Base-by-base conservation (phyloP, 2,113 vertebrate genomes). In the Cyprinus carpio region DNA sequence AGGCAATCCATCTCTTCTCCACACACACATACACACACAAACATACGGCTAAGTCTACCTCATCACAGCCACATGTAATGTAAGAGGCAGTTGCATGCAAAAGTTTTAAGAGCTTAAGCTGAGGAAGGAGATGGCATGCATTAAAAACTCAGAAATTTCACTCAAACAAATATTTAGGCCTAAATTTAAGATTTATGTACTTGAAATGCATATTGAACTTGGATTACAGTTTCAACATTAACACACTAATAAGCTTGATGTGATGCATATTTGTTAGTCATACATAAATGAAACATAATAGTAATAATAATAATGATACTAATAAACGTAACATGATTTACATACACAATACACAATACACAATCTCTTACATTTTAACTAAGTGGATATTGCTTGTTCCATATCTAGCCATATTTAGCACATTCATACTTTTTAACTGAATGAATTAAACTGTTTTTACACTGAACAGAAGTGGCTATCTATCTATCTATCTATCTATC, bases 1-100 rank as follows among this genome's bases (percentile, higher is more conserved):
- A 78, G 71, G 85, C 79, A 85, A 89, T 87, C 85, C 83, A 88
- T 88, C 85, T 86, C 91, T 91, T 93, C 82, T 92, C 89, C 72
- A 56, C 67, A 83, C 82, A 82, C 49, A 76, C 58, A 81, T 54
- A 83, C 49, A 84, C 46, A 64, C 54, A 75, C 74, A 62, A 27
- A 29, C 34, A 77, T 10, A 60, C 11, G 58, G 20, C 79, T 54
- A 87, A 81, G 65, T 34, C 56, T 79, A 79, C 76, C 67, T 72
- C 81, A 83, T 83, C 49, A 8, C 65, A 34, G 20, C 81, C 67
- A 72, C 29, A 58, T 72, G 49, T 37, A 40, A 82, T 56, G 8
- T 58, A 54, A 62, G 69, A 69, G 7, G 15, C 43, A 65, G 25
- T 65, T 37, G 46, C 15, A 81, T 76, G 46, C 71, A 80, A 56